Conservation (phyloP, 2,113 vertebrate species). For the Trochalopteron elliotii region DNA sequence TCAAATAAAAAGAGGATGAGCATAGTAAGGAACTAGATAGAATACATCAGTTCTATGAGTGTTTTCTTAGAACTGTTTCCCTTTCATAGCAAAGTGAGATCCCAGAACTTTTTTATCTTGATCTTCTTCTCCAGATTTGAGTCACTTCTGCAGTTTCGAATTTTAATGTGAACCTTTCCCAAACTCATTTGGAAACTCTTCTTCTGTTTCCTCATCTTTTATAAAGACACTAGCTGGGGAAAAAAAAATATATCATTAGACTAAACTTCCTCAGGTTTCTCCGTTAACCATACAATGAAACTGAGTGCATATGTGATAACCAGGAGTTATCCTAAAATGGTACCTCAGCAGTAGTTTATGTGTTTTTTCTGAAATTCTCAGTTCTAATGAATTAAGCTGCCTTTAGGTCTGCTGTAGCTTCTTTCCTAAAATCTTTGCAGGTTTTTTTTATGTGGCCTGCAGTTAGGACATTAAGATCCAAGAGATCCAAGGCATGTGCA, state of each 20-base stretch:
- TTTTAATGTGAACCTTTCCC: background rate
- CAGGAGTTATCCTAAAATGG: background rate
- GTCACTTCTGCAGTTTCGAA: background rate
- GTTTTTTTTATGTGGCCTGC: background rate
- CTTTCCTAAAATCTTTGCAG: background rate
- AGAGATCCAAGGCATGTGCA: background rate
- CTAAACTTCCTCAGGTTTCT: background rate
- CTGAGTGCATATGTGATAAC: background rate
- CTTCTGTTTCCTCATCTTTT: background rate
- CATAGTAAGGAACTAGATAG: background rate
- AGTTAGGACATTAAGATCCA: background rate
- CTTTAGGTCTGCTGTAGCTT: background rate
- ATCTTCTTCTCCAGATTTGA: background rate
- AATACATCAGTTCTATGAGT: fast-evolving
- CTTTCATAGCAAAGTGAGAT: background rate
- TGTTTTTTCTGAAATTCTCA: background rate
- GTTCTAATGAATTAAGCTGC: background rate
- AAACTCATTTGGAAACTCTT: background rate
- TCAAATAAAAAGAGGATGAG: background rate
- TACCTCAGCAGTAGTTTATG: background rate
- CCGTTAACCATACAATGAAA: background rate
- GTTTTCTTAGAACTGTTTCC: background rate
- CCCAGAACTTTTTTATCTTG: background rate
- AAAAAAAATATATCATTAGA: background rate
- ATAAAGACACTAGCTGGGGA: background rate